Evolutionary conservation across 2,113 vertebrate species (phyloP).

Genomic region (Aldabrachelys gigantea): DNA sequence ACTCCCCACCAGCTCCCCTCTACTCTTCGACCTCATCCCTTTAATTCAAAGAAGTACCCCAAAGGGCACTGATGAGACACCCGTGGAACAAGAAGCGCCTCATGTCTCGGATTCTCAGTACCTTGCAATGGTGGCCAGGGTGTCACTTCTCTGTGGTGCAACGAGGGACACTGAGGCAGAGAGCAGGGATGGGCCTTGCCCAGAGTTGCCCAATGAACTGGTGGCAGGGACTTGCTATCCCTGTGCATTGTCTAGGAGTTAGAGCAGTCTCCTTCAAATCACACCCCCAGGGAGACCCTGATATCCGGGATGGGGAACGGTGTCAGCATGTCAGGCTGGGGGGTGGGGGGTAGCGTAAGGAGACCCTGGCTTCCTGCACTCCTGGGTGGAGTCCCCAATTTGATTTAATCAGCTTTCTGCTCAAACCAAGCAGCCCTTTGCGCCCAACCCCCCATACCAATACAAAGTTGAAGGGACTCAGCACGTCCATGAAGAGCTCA

Average conservation of each 20-base stretch:
- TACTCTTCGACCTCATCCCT: not conserved
- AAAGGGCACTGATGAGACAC: too few species aligned
- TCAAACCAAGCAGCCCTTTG: not conserved
- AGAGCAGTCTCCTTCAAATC: not conserved
- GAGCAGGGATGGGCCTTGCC: not conserved
- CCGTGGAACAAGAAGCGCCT: too few species aligned
- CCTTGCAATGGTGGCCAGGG: too few species aligned
- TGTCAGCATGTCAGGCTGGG: too few species aligned
- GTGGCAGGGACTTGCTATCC: not conserved
- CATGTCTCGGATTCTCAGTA: not conserved
- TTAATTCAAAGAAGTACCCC: not conserved
- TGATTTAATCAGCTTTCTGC: not conserved
- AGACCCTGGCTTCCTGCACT: not conserved
- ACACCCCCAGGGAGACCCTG: not conserved
- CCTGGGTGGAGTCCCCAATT: not conserved
- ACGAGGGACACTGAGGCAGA: not conserved
- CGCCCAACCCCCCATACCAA: slow-evolving; percentile 83
- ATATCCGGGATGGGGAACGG: too few species aligned
- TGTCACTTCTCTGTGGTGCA: rapidly evolving
- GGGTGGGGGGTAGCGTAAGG: too few species aligned
- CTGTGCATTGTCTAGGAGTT: not conserved
- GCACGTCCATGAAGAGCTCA: slow-evolving; percentile 94
- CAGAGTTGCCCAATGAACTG: not conserved
- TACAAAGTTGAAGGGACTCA: slow-evolving; percentile 93
- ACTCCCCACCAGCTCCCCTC: too few species aligned